phyloP scores from a whole-genome alignment of 2,797 vertebrate genomes.

The Bryconaethiops microstoma region DNA sequence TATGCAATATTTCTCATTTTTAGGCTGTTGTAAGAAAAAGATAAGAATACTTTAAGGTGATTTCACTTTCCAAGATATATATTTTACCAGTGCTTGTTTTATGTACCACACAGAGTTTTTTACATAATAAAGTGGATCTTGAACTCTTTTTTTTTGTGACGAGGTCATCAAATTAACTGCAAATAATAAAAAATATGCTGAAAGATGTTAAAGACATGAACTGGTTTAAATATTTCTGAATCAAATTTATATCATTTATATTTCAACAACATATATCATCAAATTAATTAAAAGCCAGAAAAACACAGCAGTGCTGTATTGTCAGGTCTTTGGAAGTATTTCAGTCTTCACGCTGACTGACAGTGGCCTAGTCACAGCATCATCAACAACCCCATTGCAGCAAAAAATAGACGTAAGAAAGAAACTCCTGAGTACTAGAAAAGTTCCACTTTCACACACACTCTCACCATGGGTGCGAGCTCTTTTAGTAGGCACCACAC shows the following conservation, averaged over 20 bases:
- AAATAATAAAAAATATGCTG: not conserved
- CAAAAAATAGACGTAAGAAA: not conserved
- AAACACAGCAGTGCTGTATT: no score
- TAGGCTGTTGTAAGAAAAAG: no score
- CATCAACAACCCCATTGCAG: not conserved
- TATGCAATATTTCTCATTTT: no score
- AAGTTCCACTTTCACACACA: not conserved
- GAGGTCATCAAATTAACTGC: not conserved
- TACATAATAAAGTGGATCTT: not conserved
- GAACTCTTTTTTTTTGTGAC: not conserved
- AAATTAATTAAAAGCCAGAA: not conserved
- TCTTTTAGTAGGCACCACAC: slow-evolving; percentile 71
- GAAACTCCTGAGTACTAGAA: not conserved
- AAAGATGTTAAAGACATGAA: not conserved
- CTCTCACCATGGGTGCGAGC: slow-evolving; percentile 64
- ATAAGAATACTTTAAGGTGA: no score
- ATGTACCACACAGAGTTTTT: not conserved
- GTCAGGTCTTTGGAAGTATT: not conserved
- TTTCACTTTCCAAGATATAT: no score
- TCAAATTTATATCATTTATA: no score
- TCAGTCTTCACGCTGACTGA: not conserved
- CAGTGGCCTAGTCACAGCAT: not conserved
- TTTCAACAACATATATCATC: no score
- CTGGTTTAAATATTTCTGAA: not conserved
- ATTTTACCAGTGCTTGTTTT: not conserved